Evolutionary conservation across 1,140 invertebrate species (phyloP).

Genomic region (Drosophila sturtevanti): DNA sequence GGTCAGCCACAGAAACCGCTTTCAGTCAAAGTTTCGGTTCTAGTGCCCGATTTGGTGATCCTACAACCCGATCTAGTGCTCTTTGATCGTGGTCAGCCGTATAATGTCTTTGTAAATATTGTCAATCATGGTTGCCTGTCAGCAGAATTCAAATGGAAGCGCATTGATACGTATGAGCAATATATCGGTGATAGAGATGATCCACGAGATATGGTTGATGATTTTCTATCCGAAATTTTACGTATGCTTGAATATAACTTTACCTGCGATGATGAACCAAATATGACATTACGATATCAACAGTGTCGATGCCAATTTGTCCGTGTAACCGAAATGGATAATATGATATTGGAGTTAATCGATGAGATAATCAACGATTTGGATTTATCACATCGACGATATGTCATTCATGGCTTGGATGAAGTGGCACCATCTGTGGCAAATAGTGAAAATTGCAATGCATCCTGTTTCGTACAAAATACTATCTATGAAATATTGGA

Average conservation of each 20-base stretch:
- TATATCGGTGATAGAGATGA: constrained; percentile 56
- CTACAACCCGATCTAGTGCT: constrained; percentile 54
- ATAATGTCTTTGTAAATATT: constrained; percentile 32
- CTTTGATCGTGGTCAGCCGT: constrained; percentile 46
- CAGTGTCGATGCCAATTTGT: constrained; percentile 56
- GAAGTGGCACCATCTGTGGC: background rate
- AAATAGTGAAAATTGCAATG: constrained; percentile 34
- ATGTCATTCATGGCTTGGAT: constrained; percentile 14
- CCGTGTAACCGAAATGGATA: constrained; percentile 22
- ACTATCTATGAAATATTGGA: constrained; percentile 56
- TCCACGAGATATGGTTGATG: constrained; percentile 34
- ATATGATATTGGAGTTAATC: constrained; percentile 50
- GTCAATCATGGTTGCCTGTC: constrained; percentile 51
- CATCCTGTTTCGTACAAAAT: constrained; percentile 36
- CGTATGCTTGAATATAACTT: constrained; percentile 63
- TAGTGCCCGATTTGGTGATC: constrained; percentile 55
- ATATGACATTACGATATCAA: constrained; percentile 64
- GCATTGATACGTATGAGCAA: constrained; percentile 40
- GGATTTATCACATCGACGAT: constrained; percentile 53
- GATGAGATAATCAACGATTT: constrained; percentile 70
- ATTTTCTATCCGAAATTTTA: constrained; percentile 64
- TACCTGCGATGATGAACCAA: constrained; percentile 54
- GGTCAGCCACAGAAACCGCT: constrained; percentile 37
- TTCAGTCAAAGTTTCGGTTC: constrained; percentile 23
- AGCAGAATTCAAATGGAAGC: constrained; percentile 64